phyloP scores from a whole-genome alignment of 2,888 invertebrate genomes.

The Deilephila porcellus region DNA sequence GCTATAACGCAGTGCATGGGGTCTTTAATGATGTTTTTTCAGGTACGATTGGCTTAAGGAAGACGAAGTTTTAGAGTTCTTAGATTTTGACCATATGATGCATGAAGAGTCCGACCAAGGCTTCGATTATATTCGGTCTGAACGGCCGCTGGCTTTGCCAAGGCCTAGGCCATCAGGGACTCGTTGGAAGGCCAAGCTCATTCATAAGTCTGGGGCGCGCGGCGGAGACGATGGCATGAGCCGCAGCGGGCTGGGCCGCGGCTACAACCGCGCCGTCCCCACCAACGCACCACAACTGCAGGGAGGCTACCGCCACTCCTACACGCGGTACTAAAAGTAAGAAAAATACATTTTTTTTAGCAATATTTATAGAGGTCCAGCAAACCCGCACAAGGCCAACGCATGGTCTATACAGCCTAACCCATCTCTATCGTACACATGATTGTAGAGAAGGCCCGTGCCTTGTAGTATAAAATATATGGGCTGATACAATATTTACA shows the following conservation, averaged over 20 bases:
- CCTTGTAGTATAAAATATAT: too few species aligned
- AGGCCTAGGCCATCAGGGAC: not conserved
- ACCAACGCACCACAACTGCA: not conserved
- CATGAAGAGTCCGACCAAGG: not conserved
- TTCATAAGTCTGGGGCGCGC: not conserved
- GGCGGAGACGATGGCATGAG: not conserved
- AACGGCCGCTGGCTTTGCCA: not conserved
- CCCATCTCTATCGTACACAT: too few species aligned
- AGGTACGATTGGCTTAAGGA: constrained; percentile 6
- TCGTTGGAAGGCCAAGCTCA: not conserved
- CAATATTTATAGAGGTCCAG: too few species aligned
- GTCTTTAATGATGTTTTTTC: not conserved
- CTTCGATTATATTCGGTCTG: not conserved
- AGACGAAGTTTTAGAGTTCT: not conserved
- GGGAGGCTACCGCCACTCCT: not conserved
- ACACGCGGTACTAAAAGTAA: not conserved
- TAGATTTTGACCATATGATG: not conserved
- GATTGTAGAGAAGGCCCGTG: too few species aligned
- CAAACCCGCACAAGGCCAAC: too few species aligned
- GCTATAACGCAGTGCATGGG: not conserved
- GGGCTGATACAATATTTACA: not conserved
- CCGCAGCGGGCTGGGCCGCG: not conserved
- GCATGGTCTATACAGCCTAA: too few species aligned
- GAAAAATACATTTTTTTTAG: not conserved
- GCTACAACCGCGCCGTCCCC: not conserved